These are phyloP conservation scores for Gasterosteus aculeatus DNA, from an alignment of 2,113 vertebrate genomes.

Conservation along the genomic window DNA sequence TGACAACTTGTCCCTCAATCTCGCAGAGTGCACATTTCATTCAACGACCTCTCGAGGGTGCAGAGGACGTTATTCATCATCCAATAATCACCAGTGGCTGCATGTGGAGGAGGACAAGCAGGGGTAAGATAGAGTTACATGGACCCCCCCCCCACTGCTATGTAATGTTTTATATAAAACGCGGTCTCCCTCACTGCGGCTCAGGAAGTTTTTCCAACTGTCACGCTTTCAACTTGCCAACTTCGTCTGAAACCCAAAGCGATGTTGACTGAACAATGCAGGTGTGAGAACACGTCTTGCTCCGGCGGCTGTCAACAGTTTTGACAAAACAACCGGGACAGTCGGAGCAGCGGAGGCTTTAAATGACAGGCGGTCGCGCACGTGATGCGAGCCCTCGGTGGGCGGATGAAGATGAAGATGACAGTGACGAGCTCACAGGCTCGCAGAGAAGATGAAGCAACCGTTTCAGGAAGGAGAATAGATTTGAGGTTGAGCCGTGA, in stretches of 20 bases:
- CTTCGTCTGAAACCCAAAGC: neutral
- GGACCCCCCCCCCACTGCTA: neutral
- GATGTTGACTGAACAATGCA: neutral
- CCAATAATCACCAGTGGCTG: neutral
- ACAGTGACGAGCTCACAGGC: neutral
- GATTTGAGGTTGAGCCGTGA: neutral
- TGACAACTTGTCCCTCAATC: neutral
- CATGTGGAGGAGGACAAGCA: neutral
- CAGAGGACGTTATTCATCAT: neutral
- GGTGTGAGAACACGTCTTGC: neutral
- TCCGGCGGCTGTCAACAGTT: constrained; percentile 12
- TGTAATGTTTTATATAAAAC: neutral
- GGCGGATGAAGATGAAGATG: constrained; percentile 14
- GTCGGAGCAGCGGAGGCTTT: neutral
- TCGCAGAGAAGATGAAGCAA: neutral
- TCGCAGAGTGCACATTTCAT: neutral
- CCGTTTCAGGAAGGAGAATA: neutral
- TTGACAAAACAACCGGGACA: constrained; percentile 23
- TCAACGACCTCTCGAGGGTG: neutral
- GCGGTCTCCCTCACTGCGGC: neutral
- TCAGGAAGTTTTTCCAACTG: neutral
- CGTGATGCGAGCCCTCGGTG: constrained; percentile 29
- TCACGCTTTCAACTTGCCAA: neutral
- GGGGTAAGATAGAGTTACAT: constrained; percentile 3
- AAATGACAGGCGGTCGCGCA: constrained; percentile 12